Evolutionary conservation across 2,888 invertebrate genomes (phyloP).

Genomic region (Aleiodes alternator): DNA sequence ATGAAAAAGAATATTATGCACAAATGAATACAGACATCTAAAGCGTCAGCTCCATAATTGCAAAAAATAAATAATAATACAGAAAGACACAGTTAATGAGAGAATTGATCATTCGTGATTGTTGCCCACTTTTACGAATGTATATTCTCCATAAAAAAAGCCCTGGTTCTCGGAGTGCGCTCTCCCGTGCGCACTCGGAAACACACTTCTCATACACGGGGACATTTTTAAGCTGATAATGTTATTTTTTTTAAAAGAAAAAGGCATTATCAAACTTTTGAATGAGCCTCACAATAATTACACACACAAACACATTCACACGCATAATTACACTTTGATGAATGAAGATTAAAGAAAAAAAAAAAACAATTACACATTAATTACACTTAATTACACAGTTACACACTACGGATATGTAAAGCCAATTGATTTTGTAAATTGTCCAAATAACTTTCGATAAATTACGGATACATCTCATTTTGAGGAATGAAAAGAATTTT

Average conservation of each 20-base stretch:
- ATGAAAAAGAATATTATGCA: slow-evolving; percentile 40
- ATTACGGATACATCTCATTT: slow-evolving; percentile 39
- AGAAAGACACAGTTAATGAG: slow-evolving; percentile 57
- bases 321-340: slow-evolving; percentile 58
- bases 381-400: slow-evolving; percentile 60
- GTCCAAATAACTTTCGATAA: slow-evolving; percentile 59
- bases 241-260: too few relatives aligned
- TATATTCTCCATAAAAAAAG: slow-evolving; percentile 57
- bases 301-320: slow-evolving; percentile 56
- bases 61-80: slow-evolving; percentile 52
- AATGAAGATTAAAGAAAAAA: slow-evolving; percentile 56
- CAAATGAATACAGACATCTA: slow-evolving; percentile 39
- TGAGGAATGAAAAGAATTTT: slow-evolving; percentile 36
- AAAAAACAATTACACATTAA: slow-evolving; percentile 49
- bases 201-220: slow-evolving; percentile 65
- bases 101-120: slow-evolving; percentile 50
- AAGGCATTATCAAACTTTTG: slow-evolving; percentile 50
- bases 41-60: slow-evolving; percentile 35
- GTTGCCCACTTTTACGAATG: slow-evolving; percentile 57
- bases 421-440: slow-evolving; percentile 76
- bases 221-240: slow-evolving; percentile 36
- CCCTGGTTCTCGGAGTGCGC: slow-evolving; percentile 72
- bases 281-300: slow-evolving; percentile 47
- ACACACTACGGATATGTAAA: slow-evolving; percentile 76
- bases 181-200: slow-evolving; percentile 68